These are phyloP conservation scores for Arion vulgaris DNA, from an alignment of 1,140 invertebrate genomes.

Conservation along the genomic window DNA sequence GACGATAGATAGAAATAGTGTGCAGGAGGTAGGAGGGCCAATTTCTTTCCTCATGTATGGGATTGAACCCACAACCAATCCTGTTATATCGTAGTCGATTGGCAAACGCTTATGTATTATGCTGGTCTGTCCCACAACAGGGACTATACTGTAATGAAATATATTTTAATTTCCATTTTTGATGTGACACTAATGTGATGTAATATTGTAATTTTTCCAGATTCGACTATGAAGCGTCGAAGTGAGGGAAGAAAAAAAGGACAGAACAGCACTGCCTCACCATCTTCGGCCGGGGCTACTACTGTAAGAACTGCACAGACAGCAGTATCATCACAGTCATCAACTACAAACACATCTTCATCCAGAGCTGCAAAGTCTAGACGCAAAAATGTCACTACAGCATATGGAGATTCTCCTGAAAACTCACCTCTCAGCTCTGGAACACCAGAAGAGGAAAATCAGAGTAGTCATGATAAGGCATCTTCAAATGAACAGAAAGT, in stretches of 20 bases:
- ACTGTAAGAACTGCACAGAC: background rate
- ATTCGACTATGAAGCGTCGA: slow-evolving; percentile 44
- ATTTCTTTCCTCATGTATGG: no score
- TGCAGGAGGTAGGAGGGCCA: no score
- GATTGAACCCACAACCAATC: no score
- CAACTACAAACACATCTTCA: background rate
- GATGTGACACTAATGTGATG: no score
- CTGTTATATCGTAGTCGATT: no score
- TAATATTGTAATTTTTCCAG: slow-evolving; percentile 6
- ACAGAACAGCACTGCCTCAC: slow-evolving; percentile 23
- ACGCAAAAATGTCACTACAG: slow-evolving; percentile 28
- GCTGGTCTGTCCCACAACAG: no score
- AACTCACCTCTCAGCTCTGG: slow-evolving; percentile 36
- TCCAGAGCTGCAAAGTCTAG: background rate
- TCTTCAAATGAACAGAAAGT: background rate
- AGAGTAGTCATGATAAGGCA: slow-evolving; percentile 9
- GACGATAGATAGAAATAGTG: no score
- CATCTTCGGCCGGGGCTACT: background rate
- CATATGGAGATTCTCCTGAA: slow-evolving; percentile 6
- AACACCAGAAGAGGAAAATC: background rate
- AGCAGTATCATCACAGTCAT: background rate
- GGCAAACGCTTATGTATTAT: no score
- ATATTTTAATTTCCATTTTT: no score
- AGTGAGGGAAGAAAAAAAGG: slow-evolving; percentile 41
- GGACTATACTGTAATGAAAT: no score